Evolutionary conservation across 2,888 invertebrate genomes (phyloP).

Genomic region (Hemithea aestivaria): DNA sequence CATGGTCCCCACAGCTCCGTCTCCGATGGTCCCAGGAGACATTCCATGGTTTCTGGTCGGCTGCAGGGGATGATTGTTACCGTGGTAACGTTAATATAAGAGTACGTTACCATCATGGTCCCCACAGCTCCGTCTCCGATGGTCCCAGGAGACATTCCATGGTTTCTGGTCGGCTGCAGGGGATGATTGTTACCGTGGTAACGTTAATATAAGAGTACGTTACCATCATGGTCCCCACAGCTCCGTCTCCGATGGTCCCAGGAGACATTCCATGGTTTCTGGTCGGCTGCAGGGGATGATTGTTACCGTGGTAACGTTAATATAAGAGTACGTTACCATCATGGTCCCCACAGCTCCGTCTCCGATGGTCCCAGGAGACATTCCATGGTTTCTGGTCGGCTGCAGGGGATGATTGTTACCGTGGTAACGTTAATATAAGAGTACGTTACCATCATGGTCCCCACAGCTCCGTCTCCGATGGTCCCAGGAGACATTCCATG

Average conservation of each 20-base stretch:
- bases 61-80: background rate
- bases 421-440: background rate
- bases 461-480: conserved; percentile 50
- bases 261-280: too few relatives aligned
- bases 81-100: background rate
- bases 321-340: conserved; percentile 38
- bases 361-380: conserved; percentile 22
- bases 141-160: too few relatives aligned
- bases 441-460: conserved; percentile 47
- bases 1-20: conserved; percentile 57
- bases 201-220: conserved; percentile 1
- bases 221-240: conserved; percentile 57
- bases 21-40: too few relatives aligned
- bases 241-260: too few relatives aligned
- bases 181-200: background rate
- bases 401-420: background rate
- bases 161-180: too few relatives aligned
- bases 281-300: too few relatives aligned
- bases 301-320: background rate
- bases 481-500: conserved; percentile 11
- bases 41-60: too few relatives aligned
- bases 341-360: conserved; percentile 55
- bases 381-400: conserved; percentile 25
- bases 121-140: conserved; percentile 56
- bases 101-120: conserved; percentile 48